Evolutionary conservation across 1,140 invertebrate genomes (phyloP), one percentile per base, ranked within the genome.

Genomic region (Bicyclus anynana): DNA sequence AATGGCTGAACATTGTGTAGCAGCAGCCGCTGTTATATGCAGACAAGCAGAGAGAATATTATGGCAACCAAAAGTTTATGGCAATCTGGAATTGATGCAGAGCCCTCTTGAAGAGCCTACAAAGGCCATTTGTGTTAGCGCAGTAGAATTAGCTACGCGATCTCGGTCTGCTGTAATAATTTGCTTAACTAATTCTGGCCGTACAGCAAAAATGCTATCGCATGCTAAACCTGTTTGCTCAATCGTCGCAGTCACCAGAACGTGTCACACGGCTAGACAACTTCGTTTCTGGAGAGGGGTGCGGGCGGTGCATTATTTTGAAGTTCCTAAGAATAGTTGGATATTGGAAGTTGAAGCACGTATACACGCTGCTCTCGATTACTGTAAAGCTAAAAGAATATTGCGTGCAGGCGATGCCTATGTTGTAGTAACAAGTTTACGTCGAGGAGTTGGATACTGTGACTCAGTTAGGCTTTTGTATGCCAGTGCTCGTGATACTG

Each of bases 391-490:
- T 14, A 90, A 92, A 57, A 90, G 91, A 17, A 92, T 95, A 66
- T 78, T 95, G 26, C 89, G 91, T 42, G 80, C 89, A 5, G 93
- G 94, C 2, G 94, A 95, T 69, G 86, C 92, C 1, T 89, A 96
- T 20, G 90, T 96, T 17, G 85, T 95, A 29, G 91, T 96, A 13
- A 94, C 93, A 21, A 94, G 94, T 50, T 95, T 94, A 91, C 90
- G 92, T 54, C 89, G 92, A 62, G 94, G 94, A 13, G 89, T 93
- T 21, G 95, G 95, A 21, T 94, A 91, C 65, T 95, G 94, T 52
- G 95, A 96, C 80, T 94, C 93, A 18, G 90, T 96, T 65, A 89
- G 94, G 49, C 89, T 96, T 52, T 89, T 95, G 65, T 92, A 91
- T 70, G 93, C 84, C 12, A 87, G 79, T 65, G 72, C 74, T 46